Evolutionary conservation across 1,140 invertebrate species (phyloP).

Genomic region (Bombus impatiens): DNA sequence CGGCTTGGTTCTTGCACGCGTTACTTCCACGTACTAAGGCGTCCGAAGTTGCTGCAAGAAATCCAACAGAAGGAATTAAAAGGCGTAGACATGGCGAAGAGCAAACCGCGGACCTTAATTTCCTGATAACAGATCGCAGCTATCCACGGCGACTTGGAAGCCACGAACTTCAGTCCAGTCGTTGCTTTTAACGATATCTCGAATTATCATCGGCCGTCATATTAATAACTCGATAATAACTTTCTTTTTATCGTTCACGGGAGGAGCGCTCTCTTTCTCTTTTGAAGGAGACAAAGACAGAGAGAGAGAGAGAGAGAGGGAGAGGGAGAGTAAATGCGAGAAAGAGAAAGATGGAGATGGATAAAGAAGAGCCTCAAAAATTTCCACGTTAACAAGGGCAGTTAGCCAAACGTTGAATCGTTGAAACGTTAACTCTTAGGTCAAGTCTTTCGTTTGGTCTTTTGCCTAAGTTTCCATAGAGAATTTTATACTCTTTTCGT

Average conservation of each 20-base stretch:
- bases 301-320: background rate
- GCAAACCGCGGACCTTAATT: background rate
- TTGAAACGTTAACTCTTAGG: too few species aligned
- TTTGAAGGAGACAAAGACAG: background rate
- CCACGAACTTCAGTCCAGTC: background rate
- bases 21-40: background rate
- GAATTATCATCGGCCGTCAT: background rate
- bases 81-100: background rate
- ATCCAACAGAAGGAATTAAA: background rate
- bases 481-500: too few species aligned
- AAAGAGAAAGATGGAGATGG: too few species aligned
- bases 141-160: background rate
- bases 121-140: background rate
- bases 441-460: too few species aligned
- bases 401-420: too few species aligned
- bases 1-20: constrained; percentile 3
- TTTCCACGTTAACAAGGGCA: too few species aligned
- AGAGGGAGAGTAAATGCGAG: background rate
- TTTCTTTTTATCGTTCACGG: background rate
- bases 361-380: too few species aligned
- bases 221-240: constrained; percentile 16
- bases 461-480: too few species aligned
- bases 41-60: background rate
- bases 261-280: background rate
- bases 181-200: constrained; percentile 3